Percentiles rank a stretch among this genome's conserved stretches.
These are phyloP conservation scores for Amphiduros pacificus DNA, from an alignment of 2,888 invertebrate species.

Conservation along the genomic window DNA sequence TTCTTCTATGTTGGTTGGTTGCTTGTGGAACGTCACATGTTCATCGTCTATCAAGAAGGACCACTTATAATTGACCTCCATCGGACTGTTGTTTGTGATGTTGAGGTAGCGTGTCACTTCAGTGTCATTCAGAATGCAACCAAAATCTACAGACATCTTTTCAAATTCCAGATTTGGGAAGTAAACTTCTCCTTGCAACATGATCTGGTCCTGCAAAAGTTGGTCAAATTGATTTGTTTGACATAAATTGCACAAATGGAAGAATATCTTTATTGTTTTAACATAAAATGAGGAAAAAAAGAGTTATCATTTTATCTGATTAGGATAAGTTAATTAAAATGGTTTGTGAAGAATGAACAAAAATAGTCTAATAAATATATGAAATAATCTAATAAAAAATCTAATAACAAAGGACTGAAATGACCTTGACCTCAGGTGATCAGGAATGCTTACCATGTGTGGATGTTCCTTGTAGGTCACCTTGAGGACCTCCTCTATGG, in stretches of 20 bases:
- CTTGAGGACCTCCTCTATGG: constrained; percentile 51
- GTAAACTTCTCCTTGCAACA: constrained; percentile 69
- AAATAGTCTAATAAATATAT: no score
- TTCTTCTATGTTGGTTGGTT: no score
- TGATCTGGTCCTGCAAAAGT: constrained; percentile 67
- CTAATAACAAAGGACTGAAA: no score
- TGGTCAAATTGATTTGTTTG: no score
- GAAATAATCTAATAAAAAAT: no score
- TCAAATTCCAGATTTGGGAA: constrained; percentile 70
- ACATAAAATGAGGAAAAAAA: no score
- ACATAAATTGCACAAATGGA: no score
- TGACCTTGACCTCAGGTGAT: background rate
- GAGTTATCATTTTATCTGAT: no score
- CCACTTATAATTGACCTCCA: constrained; percentile 62
- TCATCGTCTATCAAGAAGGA: constrained; percentile 54
- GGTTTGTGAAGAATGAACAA: background rate
- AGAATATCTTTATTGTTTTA: no score
- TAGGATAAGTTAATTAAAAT: no score
- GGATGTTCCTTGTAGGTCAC: constrained; percentile 58
- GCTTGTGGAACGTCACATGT: no score
- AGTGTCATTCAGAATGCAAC: constrained; percentile 65
- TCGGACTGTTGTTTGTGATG: constrained; percentile 64
- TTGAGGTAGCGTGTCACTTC: constrained; percentile 61
- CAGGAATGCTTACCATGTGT: constrained; percentile 46
- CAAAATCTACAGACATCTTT: constrained; percentile 67